Base-by-base conservation (phyloP, 2,797 vertebrate genomes). In the Diceros bicornis region DNA sequence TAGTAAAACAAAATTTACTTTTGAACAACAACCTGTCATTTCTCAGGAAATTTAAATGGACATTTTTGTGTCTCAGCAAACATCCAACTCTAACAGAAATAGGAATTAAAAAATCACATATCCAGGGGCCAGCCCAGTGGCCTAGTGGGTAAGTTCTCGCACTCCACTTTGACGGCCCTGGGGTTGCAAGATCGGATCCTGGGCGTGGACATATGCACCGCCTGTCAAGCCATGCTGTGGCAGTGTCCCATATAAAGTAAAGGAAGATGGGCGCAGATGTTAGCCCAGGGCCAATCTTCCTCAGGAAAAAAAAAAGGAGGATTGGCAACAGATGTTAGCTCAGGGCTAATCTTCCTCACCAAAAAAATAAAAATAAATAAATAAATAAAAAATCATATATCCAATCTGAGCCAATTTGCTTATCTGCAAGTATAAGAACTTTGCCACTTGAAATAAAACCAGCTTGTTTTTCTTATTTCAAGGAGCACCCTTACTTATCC, bases 361-460 rank as follows among this genome's bases (percentile, higher is more conserved):
- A 41, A 41, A 41, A 41, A 41, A 41, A 41, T 41, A 41, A 41
- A 4, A 41, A 41, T 41, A 41, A 41, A 5, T 37, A 41, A 41
- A 41, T 4, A 41, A 41, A 41, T 78, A 75, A 83, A 57, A 41
- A 18, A 64, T 96, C 93, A 41, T 16, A 66, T 92, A 71, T 72
- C 7, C 13, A 25, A 68, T 94, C 12, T 32, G 25, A 64, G 5
- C 0, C 71, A 92, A 89, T 7, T 12, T 89, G 29, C 27, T 94
- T 71, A 25, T 11, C 20, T 84, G 47, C 14, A 97, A 96, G 9
- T 44, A 92, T 64, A 23, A 84, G 25, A 74, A 94, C 34, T 66
- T 25, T 93, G 96, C 37, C 20, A 10, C 23, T 92, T 77, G 88
- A 84, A 97, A 75, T 32, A 97, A 97, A 89, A 62, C 4, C 77